These are phyloP conservation scores for Dynastes maya DNA, from an alignment of 2,888 invertebrate species.

Conservation along the genomic window DNA sequence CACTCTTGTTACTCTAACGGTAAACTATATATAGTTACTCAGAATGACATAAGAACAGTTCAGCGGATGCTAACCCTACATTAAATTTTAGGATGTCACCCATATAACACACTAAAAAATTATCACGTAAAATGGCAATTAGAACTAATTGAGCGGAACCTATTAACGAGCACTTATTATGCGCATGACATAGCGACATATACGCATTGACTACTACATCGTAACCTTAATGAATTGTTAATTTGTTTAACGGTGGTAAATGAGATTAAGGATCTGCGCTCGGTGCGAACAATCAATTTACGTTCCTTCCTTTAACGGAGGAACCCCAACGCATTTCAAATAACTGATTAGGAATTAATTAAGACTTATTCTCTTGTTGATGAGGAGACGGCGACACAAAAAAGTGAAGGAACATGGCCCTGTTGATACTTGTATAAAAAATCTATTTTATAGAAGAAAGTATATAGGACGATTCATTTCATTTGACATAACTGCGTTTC, in stretches of 20 bases:
- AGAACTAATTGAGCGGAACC: slow-evolving; percentile 21
- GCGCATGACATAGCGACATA: slow-evolving; percentile 10
- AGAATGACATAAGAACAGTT: too few relatives aligned
- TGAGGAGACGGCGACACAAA: too few relatives aligned
- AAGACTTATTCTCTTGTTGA: too few relatives aligned
- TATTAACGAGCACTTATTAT: slow-evolving; percentile 25
- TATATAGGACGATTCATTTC: too few relatives aligned
- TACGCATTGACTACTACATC: slow-evolving; percentile 1
- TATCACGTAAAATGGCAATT: slow-evolving; percentile 7
- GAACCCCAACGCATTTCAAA: background rate
- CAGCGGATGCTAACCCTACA: too few relatives aligned
- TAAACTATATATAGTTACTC: too few relatives aligned
- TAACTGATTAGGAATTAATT: background rate
- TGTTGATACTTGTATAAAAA: too few relatives aligned
- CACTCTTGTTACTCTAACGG: too few relatives aligned
- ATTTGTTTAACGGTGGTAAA: slow-evolving; percentile 37
- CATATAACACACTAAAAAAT: slow-evolving; percentile 4
- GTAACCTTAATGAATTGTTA: slow-evolving; percentile 39
- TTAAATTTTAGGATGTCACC: too few relatives aligned
- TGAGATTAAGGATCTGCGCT: slow-evolving; percentile 33
- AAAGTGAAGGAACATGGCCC: too few relatives aligned
- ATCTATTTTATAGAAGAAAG: too few relatives aligned
- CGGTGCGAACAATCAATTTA: slow-evolving; percentile 37
- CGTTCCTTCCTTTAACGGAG: slow-evolving; percentile 19
- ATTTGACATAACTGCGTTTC: too few relatives aligned